Evolutionary conservation across 2,888 invertebrate genomes (phyloP).

Genomic region (Erannis defoliaria): DNA sequence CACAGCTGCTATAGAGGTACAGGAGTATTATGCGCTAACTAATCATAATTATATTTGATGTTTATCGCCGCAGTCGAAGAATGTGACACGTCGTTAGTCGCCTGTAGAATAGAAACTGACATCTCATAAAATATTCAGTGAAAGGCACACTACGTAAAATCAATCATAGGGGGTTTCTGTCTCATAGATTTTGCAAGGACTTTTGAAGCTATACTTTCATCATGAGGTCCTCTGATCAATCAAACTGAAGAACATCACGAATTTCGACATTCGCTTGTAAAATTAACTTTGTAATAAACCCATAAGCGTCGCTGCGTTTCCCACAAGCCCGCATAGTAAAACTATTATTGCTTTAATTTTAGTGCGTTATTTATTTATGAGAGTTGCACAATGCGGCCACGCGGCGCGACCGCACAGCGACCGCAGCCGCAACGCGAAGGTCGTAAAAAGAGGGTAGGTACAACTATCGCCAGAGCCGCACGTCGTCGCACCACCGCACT

Average conservation of each 20-base stretch:
- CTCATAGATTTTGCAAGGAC: background rate
- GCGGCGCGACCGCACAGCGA: conserved; percentile 46
- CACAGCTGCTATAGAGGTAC: conserved; percentile 4
- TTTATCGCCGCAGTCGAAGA: conserved; percentile 18
- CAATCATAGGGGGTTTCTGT: background rate
- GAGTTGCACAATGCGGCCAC: conserved; percentile 49
- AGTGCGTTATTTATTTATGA: conserved; percentile 58
- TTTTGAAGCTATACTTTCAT: background rate
- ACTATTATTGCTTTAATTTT: conserved; percentile 57
- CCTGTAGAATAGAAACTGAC: conserved; percentile 13
- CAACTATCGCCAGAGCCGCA: conserved; percentile 22
- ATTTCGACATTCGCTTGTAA: conserved; percentile 11
- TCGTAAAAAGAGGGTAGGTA: conserved; percentile 49
- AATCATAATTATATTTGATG: conserved; percentile 21
- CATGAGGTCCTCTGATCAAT: background rate
- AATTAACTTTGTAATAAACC: conserved; percentile 24
- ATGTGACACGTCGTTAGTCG: conserved; percentile 22
- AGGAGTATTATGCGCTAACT: background rate
- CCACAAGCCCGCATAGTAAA: conserved; percentile 52
- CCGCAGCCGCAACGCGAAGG: conserved; percentile 49
- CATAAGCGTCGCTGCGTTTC: conserved; percentile 35
- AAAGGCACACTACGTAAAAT: background rate
- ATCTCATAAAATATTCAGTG: conserved; percentile 1
- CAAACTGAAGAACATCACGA: background rate
- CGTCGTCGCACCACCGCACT: conserved; percentile 39